These are phyloP conservation scores for Zosterops pallidus DNA, from an alignment of 2,113 vertebrate species.

Conservation along the genomic window DNA sequence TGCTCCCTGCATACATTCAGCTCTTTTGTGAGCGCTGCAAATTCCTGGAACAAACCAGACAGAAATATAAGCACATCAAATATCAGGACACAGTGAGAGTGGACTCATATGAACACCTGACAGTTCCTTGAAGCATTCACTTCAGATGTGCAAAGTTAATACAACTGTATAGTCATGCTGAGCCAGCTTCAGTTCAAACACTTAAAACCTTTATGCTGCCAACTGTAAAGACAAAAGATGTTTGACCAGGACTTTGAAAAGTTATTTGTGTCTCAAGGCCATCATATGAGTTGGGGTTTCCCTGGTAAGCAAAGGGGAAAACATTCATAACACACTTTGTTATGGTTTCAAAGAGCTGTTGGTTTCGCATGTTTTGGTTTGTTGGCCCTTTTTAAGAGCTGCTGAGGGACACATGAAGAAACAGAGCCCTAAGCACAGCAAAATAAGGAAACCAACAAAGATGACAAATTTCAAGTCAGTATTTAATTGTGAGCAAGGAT, in stretches of 20 bases:
- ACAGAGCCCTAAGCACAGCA: not conserved
- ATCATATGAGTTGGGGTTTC: not conserved
- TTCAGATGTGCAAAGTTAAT: not conserved
- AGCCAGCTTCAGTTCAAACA: not conserved
- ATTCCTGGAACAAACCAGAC: conserved; percentile 80
- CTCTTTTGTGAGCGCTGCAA: conserved; percentile 95
- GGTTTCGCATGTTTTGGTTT: not conserved
- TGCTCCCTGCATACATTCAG: conserved; percentile 93
- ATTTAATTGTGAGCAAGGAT: not conserved
- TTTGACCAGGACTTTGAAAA: not conserved
- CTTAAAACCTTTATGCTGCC: not conserved
- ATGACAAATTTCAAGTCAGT: not conserved
- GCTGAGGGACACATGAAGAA: not conserved
- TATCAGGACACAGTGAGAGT: not conserved
- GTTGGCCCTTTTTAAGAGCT: not conserved
- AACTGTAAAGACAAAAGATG: not conserved
- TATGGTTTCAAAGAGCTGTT: not conserved
- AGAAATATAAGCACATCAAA: not conserved
- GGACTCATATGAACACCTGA: not conserved
- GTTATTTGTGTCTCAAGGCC: not conserved
- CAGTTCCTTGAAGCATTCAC: not conserved
- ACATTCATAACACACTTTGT: not conserved
- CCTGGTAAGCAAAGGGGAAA: not conserved
- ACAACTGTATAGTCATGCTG: not conserved
- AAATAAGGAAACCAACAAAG: not conserved